A percentile compares a stretch with the other conserved stretches of the same genome.
These are phyloP conservation scores for Spodoptera frugiperda DNA, from an alignment of 1,140 invertebrate genomes.

Conservation along the genomic window DNA sequence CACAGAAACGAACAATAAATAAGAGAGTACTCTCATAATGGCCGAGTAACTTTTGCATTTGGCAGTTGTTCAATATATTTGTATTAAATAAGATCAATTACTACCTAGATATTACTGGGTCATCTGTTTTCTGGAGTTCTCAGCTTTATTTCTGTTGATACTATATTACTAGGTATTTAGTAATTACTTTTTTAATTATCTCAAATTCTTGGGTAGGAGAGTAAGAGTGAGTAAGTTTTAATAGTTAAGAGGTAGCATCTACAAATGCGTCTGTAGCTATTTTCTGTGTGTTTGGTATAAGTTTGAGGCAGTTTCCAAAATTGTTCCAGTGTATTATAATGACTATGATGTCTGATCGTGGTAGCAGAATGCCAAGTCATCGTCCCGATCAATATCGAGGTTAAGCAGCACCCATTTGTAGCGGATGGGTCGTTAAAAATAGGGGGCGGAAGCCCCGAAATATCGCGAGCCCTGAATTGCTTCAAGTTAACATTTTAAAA, in stretches of 20 bases:
- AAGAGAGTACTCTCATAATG: conserved; percentile 47
- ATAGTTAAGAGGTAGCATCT: not conserved
- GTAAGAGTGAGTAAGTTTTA: no score
- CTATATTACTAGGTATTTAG: no score
- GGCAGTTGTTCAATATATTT: conserved; percentile 57
- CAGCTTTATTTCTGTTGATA: conserved; percentile 1
- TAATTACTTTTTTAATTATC: no score
- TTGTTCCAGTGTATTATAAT: not conserved
- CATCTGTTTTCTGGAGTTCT: conserved; percentile 12
- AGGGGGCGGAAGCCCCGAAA: conserved; percentile 20
- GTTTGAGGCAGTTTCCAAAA: not conserved
- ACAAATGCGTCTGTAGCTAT: not conserved
- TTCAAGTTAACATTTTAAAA: not conserved
- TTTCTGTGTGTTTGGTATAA: not conserved
- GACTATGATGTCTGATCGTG: not conserved
- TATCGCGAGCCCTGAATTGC: not conserved
- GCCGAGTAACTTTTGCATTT: conserved; percentile 56
- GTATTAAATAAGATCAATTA: conserved; percentile 56
- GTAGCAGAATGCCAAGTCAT: conserved; percentile 15
- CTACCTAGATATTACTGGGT: conserved; percentile 43
- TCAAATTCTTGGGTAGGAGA: no score
- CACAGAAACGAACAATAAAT: conserved; percentile 42
- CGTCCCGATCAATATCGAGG: conserved; percentile 29
- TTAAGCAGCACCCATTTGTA: conserved; percentile 15
- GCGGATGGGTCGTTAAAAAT: conserved; percentile 19